Conservation (phyloP, 2,797 vertebrate species). For the Enteromius viviparus region DNA sequence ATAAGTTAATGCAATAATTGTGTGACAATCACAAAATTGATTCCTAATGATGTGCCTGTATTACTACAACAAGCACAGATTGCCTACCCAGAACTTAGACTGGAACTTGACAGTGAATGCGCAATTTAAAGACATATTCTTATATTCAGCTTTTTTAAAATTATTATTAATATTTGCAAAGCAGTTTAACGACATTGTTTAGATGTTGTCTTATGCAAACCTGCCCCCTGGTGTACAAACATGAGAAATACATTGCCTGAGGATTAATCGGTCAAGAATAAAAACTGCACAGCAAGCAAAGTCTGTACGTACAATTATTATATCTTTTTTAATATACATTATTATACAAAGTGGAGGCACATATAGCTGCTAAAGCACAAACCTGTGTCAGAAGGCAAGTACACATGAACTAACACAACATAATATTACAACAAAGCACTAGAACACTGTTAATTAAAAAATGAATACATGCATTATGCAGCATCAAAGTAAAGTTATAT, state of each 20-base stretch:
- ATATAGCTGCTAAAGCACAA: background rate
- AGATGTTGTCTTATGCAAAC: constrained; percentile 35
- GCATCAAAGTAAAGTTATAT: background rate
- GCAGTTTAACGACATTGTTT: background rate
- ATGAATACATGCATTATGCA: background rate
- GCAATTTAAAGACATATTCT: background rate
- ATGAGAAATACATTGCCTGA: constrained; percentile 27
- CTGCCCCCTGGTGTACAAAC: constrained; percentile 59
- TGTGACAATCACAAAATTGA: constrained; percentile 21
- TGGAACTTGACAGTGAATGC: background rate
- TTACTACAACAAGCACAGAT: background rate
- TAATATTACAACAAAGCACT: background rate
- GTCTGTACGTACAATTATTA: background rate
- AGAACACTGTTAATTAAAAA: background rate
- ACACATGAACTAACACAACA: background rate
- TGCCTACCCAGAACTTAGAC: background rate
- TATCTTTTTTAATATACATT: background rate
- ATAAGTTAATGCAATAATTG: constrained; percentile 41
- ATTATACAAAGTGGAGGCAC: background rate
- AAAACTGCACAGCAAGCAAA: background rate
- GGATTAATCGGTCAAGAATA: background rate
- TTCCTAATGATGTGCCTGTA: constrained; percentile 13
- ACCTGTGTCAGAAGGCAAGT: background rate
- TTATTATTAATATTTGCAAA: background rate
- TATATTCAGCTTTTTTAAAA: background rate